A percentile compares a stretch with the other conserved stretches of the same genome.
Conservation (phyloP, 2,113 vertebrate species). For the Rhabdomys dilectus region DNA sequence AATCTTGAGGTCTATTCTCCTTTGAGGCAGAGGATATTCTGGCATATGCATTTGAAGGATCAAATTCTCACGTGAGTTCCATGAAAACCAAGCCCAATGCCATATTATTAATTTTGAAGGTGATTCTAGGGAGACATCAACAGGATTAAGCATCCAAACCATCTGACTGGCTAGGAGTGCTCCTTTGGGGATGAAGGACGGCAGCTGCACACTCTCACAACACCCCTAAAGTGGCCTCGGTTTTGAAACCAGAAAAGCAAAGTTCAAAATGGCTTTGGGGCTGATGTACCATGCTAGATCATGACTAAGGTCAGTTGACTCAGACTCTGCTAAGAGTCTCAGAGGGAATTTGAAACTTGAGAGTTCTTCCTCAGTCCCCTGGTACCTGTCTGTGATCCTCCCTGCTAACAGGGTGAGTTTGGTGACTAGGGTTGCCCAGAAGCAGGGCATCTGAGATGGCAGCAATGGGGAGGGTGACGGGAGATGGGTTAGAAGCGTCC, state of each 20-base stretch:
- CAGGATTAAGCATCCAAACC: slow-evolving; percentile 13
- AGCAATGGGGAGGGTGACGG: background rate
- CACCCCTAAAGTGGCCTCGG: background rate
- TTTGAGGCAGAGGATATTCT: background rate
- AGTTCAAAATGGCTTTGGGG: background rate
- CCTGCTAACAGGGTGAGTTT: background rate
- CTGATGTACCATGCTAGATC: background rate
- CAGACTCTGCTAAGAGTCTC: slow-evolving; percentile 6
- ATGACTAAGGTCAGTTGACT: background rate
- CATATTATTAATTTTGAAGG: background rate
- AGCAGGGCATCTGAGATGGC: background rate
- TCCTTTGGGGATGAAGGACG: background rate
- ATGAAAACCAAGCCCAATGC: background rate
- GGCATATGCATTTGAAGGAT: background rate
- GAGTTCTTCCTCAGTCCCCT: slow-evolving; percentile 45
- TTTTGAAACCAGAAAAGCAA: background rate
- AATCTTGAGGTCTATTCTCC: background rate
- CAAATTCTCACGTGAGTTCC: background rate
- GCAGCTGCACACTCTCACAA: background rate
- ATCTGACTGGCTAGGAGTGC: background rate
- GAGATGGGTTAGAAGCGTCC: background rate
- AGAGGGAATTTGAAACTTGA: slow-evolving; percentile 10
- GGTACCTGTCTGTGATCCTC: slow-evolving; percentile 55
- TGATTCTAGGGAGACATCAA: slow-evolving; percentile 30
- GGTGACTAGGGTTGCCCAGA: background rate